These are phyloP conservation scores for Elaphurus davidianus DNA, from an alignment of 2,113 vertebrate species.

Conservation along the genomic window DNA sequence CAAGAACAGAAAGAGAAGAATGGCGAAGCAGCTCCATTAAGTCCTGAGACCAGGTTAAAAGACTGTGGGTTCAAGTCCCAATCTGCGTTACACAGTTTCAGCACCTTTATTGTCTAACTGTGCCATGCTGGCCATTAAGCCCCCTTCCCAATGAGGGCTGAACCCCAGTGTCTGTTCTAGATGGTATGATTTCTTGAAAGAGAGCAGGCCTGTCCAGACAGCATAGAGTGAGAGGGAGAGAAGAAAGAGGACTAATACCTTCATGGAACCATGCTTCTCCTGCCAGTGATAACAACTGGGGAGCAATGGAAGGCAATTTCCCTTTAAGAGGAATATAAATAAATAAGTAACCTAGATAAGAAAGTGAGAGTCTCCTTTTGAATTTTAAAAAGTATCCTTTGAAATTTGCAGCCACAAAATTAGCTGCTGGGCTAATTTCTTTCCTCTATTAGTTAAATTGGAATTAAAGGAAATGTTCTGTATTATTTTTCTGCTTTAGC, in stretches of 20 bases:
- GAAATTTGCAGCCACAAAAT: constrained; percentile 11
- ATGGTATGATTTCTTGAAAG: not conserved
- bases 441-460: not conserved
- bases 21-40: not conserved
- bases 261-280: not conserved
- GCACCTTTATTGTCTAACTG: not conserved
- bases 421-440: not conserved
- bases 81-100: not conserved
- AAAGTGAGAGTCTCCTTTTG: not conserved
- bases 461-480: not conserved
- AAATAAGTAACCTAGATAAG: not conserved
- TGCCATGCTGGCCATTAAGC: not conserved
- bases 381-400: not conserved
- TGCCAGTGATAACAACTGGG: not conserved
- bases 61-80: not conserved
- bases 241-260: not conserved
- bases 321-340: not conserved
- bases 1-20: not conserved
- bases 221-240: rapidly evolving
- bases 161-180: not conserved
- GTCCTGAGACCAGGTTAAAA: not conserved
- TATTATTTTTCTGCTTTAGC: not conserved
- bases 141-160: rapidly evolving
- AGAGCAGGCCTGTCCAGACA: not conserved
- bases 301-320: not conserved